These are phyloP conservation scores for Falco novaeseelandiae DNA, from an alignment of 2,797 vertebrate genomes.

Conservation along the genomic window DNA sequence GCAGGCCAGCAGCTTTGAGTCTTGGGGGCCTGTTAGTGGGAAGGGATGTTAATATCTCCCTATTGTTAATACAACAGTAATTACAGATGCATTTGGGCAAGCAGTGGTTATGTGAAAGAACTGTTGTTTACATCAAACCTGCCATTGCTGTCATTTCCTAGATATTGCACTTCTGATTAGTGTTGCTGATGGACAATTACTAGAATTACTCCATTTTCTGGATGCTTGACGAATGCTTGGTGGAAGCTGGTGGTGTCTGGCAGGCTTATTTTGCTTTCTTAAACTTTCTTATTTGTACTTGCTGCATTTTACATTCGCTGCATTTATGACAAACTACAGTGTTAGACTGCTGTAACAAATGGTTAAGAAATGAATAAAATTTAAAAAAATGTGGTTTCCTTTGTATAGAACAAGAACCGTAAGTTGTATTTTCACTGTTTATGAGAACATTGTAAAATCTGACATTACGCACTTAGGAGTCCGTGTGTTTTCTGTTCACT, in stretches of 20 bases:
- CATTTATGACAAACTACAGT: background rate
- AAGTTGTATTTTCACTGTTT: background rate
- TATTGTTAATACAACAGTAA: background rate
- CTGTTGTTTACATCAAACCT: background rate
- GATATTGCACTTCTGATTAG: background rate
- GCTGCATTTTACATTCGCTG: background rate
- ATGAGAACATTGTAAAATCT: background rate
- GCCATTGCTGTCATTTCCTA: background rate
- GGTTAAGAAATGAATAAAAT: background rate
- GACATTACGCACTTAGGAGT: fast-evolving
- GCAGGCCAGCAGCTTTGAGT: background rate
- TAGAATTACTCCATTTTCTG: background rate
- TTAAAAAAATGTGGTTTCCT: background rate
- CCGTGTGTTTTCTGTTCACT: background rate
- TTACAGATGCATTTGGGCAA: background rate
- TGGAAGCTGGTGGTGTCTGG: background rate
- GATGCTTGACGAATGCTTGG: background rate
- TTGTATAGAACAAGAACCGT: background rate
- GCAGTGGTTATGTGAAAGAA: no score
- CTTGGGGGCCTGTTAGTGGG: background rate
- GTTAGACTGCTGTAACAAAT: background rate
- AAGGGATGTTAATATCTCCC: background rate
- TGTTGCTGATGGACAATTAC: background rate
- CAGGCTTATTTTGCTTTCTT: background rate
- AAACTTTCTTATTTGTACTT: background rate